phyloP scores from a whole-genome alignment of 2,888 invertebrate species.

The Chalcis sispes region DNA sequence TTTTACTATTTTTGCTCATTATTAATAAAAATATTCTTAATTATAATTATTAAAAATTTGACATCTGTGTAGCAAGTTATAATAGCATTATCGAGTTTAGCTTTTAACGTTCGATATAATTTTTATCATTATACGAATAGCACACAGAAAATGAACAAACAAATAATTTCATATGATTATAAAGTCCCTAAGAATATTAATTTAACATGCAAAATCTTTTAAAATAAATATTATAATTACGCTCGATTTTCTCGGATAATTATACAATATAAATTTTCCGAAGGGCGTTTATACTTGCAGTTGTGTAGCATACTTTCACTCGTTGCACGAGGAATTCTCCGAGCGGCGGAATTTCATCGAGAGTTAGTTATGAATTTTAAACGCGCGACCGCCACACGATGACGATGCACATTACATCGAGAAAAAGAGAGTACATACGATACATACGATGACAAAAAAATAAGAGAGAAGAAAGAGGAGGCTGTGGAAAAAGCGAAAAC shows the following conservation, averaged over 20 bases:
- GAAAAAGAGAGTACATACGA: too few species aligned
- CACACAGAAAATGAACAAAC: background rate
- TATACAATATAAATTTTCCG: constrained; percentile 18
- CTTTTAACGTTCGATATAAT: too few species aligned
- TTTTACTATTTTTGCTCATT: too few species aligned
- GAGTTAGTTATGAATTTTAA: constrained; percentile 50
- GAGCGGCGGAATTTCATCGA: constrained; percentile 35
- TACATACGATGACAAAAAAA: too few species aligned
- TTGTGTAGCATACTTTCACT: constrained; percentile 15
- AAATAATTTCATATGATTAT: background rate
- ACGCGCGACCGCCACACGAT: constrained; percentile 8
- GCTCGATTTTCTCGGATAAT: constrained; percentile 3
- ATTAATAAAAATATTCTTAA: too few species aligned
- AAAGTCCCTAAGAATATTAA: constrained; percentile 2
- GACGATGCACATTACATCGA: constrained; percentile 8
- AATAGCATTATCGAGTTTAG: too few species aligned
- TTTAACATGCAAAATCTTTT: background rate
- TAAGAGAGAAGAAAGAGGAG: background rate
- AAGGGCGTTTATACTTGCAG: constrained; percentile 18
- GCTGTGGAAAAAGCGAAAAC: constrained; percentile 19
- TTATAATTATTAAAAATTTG: too few species aligned
- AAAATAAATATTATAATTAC: constrained; percentile 3
- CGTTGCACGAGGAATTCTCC: constrained; percentile 4
- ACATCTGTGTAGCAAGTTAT: too few species aligned
- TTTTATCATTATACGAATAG: too few species aligned